These are phyloP conservation scores for Ibidorhyncha struthersii DNA, from an alignment of 2,113 vertebrate species.

Conservation along the genomic window DNA sequence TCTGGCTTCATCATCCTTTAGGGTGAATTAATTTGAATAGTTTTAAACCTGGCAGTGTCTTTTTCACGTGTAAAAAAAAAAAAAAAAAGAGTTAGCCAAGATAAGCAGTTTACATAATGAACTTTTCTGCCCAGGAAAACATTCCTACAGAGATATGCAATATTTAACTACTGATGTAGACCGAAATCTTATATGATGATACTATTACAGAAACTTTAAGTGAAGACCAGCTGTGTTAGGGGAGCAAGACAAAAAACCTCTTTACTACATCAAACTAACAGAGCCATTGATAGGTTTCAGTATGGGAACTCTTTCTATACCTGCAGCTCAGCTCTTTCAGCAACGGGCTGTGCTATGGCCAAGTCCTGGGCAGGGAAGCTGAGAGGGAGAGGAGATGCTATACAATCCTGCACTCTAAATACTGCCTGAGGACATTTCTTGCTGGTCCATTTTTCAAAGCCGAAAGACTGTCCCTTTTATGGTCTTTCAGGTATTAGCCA, in stretches of 20 bases:
- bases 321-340: neutral
- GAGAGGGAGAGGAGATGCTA: neutral
- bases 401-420: neutral
- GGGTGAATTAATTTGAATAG: neutral
- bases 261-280: neutral
- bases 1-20: neutral
- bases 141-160: neutral
- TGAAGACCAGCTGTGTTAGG: neutral
- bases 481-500: neutral
- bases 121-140: neutral
- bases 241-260: neutral
- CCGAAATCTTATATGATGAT: fast-evolving
- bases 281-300: neutral
- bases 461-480: neutral
- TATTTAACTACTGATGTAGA: neutral
- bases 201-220: neutral
- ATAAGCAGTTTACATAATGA: neutral
- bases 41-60: neutral
- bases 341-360: neutral
- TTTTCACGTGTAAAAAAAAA: neutral
- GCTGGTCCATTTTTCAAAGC: neutral
- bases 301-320: neutral
- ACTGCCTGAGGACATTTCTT: neutral
- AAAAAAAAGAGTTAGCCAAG: neutral
- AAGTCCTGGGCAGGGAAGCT: neutral